Base-by-base conservation (phyloP, 2,888 invertebrate genomes). In the Carpatolechia fugitivella region DNA sequence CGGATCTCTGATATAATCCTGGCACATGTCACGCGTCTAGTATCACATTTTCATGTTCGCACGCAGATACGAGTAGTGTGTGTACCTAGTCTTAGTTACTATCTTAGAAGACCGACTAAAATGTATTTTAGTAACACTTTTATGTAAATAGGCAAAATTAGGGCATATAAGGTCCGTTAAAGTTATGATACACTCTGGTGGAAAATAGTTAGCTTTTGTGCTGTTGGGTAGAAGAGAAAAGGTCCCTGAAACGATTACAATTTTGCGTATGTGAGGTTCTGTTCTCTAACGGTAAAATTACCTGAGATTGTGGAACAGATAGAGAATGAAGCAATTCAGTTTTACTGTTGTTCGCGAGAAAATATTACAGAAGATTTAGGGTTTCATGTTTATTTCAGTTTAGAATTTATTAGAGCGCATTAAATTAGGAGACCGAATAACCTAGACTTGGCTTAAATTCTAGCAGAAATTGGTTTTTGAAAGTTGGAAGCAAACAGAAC, bases 391-490 rank as follows among this genome's bases (percentile, higher is more conserved):
- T 38, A 16, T 38, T 16, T 16, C 18, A 41, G 40, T 41, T 41
- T 20, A 11, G 11, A 41, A 41, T 41, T 11, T 44, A 29, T 29
- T 7, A n/a, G 20, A 29, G 4, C 1, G 24, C 44, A 29, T 44
- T 44, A 44, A 44, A 20, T 44, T 44, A 20, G 20, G 29, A 44
- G 44, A 20, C 29, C 24, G 29, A 29, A 41, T 44, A 3, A 11
- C 13, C 14, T 44, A 44, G 44, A 44, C 29, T 44, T 44, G 44
- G 44, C 44, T 29, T 0, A 24, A 38, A 5, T 10, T n/a, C 44
- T n/a, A n/a, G 13, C 5, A 44, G 40, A 41, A 41, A 41, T 41
- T 41, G 40, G 40, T 44, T 44, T 33, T 44, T 44, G 44, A 29
- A 24, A 14, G 29, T 44, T 44, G 13, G 20, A 29, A 29, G 44